Evolutionary conservation across 2,797 vertebrate species (phyloP), one percentile per base, ranked within the genome.

Genomic region (Schizopygopsis malacanthus): DNA sequence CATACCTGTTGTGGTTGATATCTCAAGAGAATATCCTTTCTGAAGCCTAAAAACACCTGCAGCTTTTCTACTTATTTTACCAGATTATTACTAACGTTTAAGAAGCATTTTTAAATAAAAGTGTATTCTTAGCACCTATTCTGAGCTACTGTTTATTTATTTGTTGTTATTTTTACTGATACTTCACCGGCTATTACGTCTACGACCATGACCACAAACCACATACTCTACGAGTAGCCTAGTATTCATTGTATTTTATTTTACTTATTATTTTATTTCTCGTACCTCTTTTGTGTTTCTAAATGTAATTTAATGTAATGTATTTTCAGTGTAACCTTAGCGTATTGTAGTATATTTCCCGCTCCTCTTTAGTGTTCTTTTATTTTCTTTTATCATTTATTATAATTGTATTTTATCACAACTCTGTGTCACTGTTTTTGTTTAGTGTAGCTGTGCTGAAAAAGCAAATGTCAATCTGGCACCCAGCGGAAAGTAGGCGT

Each of bases 401-500:
- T 16, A n/a, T n/a, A 6, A 39, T 20, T 20, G 9, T 22, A 13
- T 56, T 20, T 12, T 0, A 6, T 18, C 13, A 1, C 63, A 37
- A 3, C 6, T 8, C 3, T 16, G 61, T 65, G 25, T 33, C 61
- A 28, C 12, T 65, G 28, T 33, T 39, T 77, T 4, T 8, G 22
- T 25, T 18, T 3, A 3, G 52, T 43, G 16, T 10, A 41, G 25
- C 33, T 56, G 3, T 11, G 33, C 33, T 41, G 50, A 4, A n/a
- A 71, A 56, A 28, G 6, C 59, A n/a, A 61, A 12, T 0, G 4
- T 59, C 37, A 59, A 81, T 61, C 81, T 83, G 86, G 85, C 87
- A 79, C 80, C 76, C 86, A 22, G 41, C 22, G 6, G 47, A 47
- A 50, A 79, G 69, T 65, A 76, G 89, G 89, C 85, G 89, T 82